These are phyloP conservation scores for Sebastes oblongus DNA, from an alignment of 2,797 vertebrate genomes.

Conservation along the genomic window DNA sequence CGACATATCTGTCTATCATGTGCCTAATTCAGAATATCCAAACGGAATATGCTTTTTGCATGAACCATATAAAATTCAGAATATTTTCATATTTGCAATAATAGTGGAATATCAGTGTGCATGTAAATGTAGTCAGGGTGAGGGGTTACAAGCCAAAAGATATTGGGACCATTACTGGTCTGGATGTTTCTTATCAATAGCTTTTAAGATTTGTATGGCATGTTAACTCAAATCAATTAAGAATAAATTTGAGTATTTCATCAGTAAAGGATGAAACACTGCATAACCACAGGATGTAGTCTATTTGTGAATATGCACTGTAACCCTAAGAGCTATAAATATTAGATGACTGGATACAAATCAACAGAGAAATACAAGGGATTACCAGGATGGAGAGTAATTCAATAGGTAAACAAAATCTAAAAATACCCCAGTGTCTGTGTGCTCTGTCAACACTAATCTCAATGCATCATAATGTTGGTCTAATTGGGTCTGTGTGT, in stretches of 20 bases:
- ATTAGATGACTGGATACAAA: background rate
- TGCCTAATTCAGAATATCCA: too few relatives aligned
- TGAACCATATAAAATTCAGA: too few relatives aligned
- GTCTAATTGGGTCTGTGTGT: conserved; percentile 3
- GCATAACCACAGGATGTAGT: background rate
- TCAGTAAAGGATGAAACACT: background rate
- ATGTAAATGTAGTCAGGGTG: too few relatives aligned
- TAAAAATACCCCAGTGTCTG: conserved; percentile 44
- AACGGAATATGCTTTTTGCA: too few relatives aligned
- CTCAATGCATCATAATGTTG: background rate
- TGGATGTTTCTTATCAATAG: background rate
- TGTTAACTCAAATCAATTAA: background rate
- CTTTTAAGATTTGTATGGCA: background rate
- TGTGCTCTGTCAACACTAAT: conserved; percentile 53
- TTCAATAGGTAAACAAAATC: conserved; percentile 49
- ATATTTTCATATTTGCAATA: too few relatives aligned
- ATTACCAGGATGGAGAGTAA: conserved; percentile 37
- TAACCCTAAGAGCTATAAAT: background rate
- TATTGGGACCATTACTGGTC: background rate
- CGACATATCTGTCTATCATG: too few relatives aligned
- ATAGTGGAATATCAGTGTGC: too few relatives aligned
- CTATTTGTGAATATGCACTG: conserved; percentile 4
- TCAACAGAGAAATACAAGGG: conserved; percentile 6
- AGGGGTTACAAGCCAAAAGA: background rate
- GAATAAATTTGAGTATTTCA: background rate